These are phyloP conservation scores for Percopsis transmontana DNA, from an alignment of 2,113 vertebrate species.

Conservation along the genomic window DNA sequence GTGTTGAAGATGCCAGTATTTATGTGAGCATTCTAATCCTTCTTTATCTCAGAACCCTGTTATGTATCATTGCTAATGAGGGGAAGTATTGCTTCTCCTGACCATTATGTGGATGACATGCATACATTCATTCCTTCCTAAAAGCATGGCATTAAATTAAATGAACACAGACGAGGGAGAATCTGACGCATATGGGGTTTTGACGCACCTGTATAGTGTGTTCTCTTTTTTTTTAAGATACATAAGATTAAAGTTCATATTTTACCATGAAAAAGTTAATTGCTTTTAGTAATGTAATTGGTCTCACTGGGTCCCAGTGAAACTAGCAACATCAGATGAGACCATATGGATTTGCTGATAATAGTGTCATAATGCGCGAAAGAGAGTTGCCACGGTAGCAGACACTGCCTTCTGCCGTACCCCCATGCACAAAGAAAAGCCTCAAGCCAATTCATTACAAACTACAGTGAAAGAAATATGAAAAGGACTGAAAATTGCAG, in stretches of 20 bases:
- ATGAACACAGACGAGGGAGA: neutral
- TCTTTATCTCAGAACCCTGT: slow-evolving; percentile 29
- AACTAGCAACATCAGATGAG: no score
- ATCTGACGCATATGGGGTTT: neutral
- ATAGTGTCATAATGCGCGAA: no score
- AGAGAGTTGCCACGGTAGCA: no score
- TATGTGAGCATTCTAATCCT: slow-evolving; percentile 55
- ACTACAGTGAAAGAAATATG: no score
- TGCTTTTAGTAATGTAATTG: neutral
- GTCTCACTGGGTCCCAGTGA: no score
- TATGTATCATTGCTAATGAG: slow-evolving; percentile 53
- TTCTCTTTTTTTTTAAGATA: slow-evolving; percentile 14
- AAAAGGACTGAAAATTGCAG: no score
- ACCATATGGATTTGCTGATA: no score
- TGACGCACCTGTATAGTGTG: neutral
- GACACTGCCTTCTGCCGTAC: no score
- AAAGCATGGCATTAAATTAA: slow-evolving; percentile 8
- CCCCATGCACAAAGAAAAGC: no score
- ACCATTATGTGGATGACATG: slow-evolving; percentile 60
- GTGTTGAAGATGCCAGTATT: slow-evolving; percentile 42
- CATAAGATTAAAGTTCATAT: no score
- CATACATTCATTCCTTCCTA: slow-evolving; percentile 43
- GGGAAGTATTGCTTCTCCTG: slow-evolving; percentile 13
- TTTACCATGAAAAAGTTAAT: neutral
- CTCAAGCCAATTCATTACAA: no score